Percentiles rank a stretch among this genome's conserved stretches.
These are phyloP conservation scores for Phymorhynchus buccinoides DNA, from an alignment of 1,140 invertebrate species.

Conservation along the genomic window DNA sequence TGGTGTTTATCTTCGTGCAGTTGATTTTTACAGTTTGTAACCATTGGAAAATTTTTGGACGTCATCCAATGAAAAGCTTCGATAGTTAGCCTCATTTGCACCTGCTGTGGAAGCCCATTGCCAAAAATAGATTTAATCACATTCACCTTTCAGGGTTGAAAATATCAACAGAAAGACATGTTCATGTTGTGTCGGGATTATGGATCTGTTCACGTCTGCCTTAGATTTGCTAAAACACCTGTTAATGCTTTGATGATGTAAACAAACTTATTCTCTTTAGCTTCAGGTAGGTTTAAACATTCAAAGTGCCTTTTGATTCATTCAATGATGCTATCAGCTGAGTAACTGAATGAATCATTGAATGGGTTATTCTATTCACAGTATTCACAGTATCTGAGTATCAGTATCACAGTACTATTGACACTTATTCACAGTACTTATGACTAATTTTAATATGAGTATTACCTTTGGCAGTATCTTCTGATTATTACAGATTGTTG, in stretches of 20 bases:
- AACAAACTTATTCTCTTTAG: neutral
- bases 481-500: too few species aligned
- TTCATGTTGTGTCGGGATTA: neutral
- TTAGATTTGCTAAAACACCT: neutral
- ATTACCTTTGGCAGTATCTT: too few species aligned
- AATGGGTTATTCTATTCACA: too few species aligned
- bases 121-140: conserved; percentile 33
- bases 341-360: too few species aligned
- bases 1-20: neutral
- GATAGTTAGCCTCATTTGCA: neutral
- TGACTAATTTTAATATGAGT: too few species aligned
- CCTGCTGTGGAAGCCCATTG: conserved; percentile 23
- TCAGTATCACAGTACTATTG: too few species aligned
- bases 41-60: conserved; percentile 44
- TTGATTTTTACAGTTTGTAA: neutral
- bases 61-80: conserved; percentile 40
- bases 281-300: too few species aligned
- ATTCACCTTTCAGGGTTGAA: conserved; percentile 26
- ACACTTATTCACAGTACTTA: too few species aligned
- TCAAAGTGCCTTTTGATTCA: too few species aligned
- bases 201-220: neutral
- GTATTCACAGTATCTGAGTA: too few species aligned
- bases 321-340: too few species aligned
- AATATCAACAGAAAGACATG: conserved; percentile 22
- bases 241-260: neutral